Base-by-base conservation (phyloP, 2,888 invertebrate genomes). In the Cantharis rufa region DNA sequence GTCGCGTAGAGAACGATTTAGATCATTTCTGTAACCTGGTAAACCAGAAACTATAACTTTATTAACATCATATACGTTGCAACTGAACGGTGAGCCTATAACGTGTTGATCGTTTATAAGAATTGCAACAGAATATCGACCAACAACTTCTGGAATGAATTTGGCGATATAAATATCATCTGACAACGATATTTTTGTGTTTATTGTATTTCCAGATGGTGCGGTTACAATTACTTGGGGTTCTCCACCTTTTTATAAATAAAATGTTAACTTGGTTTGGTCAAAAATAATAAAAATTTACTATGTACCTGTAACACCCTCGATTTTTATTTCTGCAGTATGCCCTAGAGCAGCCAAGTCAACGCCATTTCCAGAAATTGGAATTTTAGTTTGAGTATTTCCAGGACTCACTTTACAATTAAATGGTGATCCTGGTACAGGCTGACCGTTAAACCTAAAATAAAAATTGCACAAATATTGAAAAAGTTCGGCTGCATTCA, bases 11-110 rank as follows among this genome's bases (percentile, higher is more conserved):
- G 83, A 82, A 72, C 83, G 82, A 10, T 80, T 84, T 7, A 88
- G 79, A 69, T 87, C 85, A 70, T 81, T 84, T 80, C 86, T 87
- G 61, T 83, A 81, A 16, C 87, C 88, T 1, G 89, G 88, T 11
- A 94, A 84, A 1, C 94, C 94, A 15, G 92, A 92, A 24, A 94
- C 93, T 32, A 92, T 89, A 13, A 95, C 96, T 80, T 95, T 92
- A 1, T 94, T 92, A 0, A 98, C 97, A 86, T 98, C 97, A 83
- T 97, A 98, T 61, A 97, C 96, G 86, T 98, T 97, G 88, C 98
- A 98, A 16, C 94, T 95, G 87, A 97, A 97, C 0, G 98, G 98
- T 16, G 97, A 97, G 1, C 97, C 97, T 77, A 94, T 94, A 3
- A 98, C 94, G 71, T 95, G 94, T 80, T 96, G 93, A 32, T 94